A percentile compares a stretch with the other conserved stretches of the same genome.
These are phyloP conservation scores for Muscicapa adusta DNA, from an alignment of 2,113 vertebrate genomes.

Conservation along the genomic window DNA sequence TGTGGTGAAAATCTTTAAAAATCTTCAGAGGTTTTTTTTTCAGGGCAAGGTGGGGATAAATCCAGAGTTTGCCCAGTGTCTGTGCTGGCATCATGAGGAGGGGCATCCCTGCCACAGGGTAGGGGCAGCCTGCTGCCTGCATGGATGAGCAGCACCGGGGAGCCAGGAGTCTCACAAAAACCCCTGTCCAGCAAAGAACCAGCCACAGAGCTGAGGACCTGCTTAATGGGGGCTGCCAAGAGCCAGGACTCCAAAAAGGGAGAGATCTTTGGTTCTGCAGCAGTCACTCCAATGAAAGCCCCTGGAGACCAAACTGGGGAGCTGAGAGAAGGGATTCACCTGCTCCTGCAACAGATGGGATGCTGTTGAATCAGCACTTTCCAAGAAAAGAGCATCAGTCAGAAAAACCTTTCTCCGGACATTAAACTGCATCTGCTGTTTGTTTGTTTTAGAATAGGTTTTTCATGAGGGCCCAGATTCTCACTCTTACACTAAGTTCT, in stretches of 20 bases:
- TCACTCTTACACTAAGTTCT: background rate
- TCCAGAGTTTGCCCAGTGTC: background rate
- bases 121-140: background rate
- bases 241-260: background rate
- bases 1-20: background rate
- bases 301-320: background rate
- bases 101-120: background rate
- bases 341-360: background rate
- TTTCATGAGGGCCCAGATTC: background rate
- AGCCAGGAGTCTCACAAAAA: background rate
- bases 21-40: background rate
- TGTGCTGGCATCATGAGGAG: background rate
- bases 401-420: background rate
- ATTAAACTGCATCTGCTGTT: background rate
- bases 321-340: background rate
- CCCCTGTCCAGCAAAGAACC: background rate
- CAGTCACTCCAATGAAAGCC: background rate
- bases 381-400: background rate
- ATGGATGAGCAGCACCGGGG: background rate
- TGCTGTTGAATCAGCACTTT: background rate
- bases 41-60: background rate
- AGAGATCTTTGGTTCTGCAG: background rate
- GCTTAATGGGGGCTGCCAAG: background rate
- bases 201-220: background rate
- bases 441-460: background rate